A percentile compares a stretch with the other conserved stretches of the same genome.
Conservation (phyloP, 2,113 vertebrate genomes). For the Variabilichromis moorii region DNA sequence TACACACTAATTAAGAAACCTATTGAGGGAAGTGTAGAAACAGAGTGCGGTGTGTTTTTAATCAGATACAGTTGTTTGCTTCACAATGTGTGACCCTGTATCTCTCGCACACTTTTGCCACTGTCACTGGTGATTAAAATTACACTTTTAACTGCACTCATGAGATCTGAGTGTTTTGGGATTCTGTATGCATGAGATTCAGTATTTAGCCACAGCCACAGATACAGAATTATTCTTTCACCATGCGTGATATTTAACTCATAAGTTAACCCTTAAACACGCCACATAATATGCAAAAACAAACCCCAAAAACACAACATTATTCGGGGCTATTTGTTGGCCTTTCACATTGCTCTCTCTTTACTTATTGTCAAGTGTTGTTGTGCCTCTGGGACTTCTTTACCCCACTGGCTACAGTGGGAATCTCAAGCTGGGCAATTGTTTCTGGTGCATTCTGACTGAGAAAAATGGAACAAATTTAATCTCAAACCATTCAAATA, state of each 20-base stretch:
- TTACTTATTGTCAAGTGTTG: neutral
- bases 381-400: neutral
- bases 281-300: neutral
- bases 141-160: neutral
- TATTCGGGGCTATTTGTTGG: neutral
- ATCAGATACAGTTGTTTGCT: neutral
- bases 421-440: constrained; percentile 6
- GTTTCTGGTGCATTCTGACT: constrained; percentile 1
- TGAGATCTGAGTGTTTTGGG: neutral
- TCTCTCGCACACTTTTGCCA: neutral
- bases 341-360: neutral
- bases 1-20: neutral
- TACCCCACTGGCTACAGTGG: neutral
- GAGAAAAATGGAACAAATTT: constrained; percentile 41
- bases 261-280: neutral
- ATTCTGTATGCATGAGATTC: neutral
- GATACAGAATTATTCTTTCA: neutral
- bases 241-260: neutral
- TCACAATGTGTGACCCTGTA: neutral
- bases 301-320: neutral
- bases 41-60: neutral
- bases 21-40: neutral
- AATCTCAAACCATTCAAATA: constrained; percentile 23
- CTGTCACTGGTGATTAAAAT: neutral
- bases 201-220: neutral